These are phyloP conservation scores for Tapirus terrestris DNA, from an alignment of 2,113 vertebrate species.

Conservation along the genomic window DNA sequence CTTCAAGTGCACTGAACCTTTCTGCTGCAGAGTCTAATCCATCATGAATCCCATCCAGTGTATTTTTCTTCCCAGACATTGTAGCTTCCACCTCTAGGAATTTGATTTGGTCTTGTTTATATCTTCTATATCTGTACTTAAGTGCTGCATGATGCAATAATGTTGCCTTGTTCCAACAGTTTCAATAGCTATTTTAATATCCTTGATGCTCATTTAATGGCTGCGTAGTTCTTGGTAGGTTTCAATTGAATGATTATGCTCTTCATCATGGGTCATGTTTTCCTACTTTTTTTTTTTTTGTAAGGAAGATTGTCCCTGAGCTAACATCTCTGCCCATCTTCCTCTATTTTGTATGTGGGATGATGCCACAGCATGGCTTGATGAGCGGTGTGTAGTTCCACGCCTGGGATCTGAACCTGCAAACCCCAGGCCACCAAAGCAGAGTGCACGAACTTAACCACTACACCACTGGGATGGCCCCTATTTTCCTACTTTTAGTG, in stretches of 20 bases:
- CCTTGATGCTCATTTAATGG: no score
- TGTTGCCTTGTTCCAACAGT: neutral
- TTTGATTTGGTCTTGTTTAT: neutral
- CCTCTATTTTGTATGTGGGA: no score
- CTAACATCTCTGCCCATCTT: no score
- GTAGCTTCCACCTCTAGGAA: neutral
- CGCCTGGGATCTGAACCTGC: no score
- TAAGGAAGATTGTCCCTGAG: no score
- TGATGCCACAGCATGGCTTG: no score
- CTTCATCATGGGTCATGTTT: neutral
- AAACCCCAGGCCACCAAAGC: no score
- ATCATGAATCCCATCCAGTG: neutral
- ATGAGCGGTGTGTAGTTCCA: no score
- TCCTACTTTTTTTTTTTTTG: neutral
- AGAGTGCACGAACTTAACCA: no score
- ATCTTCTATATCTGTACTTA: neutral
- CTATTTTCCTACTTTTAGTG: neutral
- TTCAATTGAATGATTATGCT: neutral
- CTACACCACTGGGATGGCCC: no score
- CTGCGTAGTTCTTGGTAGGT: neutral
- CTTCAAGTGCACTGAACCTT: neutral
- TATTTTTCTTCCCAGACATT: neutral
- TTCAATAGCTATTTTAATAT: rapidly evolving
- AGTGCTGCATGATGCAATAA: rapidly evolving
- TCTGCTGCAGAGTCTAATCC: neutral